Percentiles rank a stretch among this genome's conserved stretches.
Conservation (phyloP, 2,888 invertebrate genomes). For the Cryptus viduatorius region DNA sequence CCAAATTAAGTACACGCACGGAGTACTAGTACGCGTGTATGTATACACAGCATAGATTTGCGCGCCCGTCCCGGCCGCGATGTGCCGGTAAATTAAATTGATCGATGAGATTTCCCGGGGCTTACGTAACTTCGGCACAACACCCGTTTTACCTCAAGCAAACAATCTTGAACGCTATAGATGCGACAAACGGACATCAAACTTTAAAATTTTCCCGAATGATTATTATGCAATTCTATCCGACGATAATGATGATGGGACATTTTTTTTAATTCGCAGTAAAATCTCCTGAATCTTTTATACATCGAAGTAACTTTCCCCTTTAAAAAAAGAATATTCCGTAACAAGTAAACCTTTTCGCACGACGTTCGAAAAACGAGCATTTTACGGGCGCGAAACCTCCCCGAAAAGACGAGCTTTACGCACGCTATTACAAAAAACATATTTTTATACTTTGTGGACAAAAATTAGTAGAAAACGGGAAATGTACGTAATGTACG, state of each 20-base stretch:
- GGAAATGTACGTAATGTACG: too few relatives aligned
- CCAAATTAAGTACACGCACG: conserved; percentile 35
- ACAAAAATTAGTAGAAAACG: not conserved
- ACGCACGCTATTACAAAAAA: too few relatives aligned
- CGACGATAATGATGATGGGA: not conserved
- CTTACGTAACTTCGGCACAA: conserved; percentile 46
- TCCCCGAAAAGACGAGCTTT: too few relatives aligned
- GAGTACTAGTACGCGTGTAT: not conserved
- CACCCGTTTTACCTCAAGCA: conserved; percentile 2
- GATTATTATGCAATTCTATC: not conserved
- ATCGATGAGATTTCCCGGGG: conserved; percentile 55
- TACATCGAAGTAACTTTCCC: not conserved
- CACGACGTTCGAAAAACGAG: too few relatives aligned
- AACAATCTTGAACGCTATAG: conserved; percentile 36
- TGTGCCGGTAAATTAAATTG: conserved; percentile 58
- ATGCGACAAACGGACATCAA: conserved; percentile 11
- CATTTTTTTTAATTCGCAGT: not conserved
- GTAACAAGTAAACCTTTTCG: too few relatives aligned
- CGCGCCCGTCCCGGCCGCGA: conserved; percentile 1
- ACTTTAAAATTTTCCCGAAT: not conserved
- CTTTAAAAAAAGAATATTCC: too few relatives aligned
- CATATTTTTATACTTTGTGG: not conserved
- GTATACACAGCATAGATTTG: conserved; percentile 18
- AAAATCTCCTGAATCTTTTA: not conserved
- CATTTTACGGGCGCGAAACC: too few relatives aligned